Percentiles rank a stretch among this genome's conserved stretches.
These are phyloP conservation scores for Sander vitreus DNA, from an alignment of 2,113 vertebrate species.

Conservation along the genomic window DNA sequence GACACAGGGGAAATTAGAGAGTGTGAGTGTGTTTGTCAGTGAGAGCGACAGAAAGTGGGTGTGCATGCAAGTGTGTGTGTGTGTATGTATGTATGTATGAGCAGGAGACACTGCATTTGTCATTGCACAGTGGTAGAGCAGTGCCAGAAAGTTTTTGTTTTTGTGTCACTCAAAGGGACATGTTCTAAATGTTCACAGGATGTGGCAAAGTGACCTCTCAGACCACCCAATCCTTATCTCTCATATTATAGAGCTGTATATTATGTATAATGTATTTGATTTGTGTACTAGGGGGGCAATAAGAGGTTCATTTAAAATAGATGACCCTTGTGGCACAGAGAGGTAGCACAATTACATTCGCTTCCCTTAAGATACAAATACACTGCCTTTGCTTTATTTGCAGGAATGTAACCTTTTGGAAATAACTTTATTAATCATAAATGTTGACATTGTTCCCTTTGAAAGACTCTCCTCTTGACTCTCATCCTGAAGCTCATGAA, in stretches of 20 bases:
- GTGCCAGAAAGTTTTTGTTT: conserved; percentile 54
- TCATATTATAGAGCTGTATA: conserved; percentile 10
- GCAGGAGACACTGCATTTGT: conserved; percentile 53
- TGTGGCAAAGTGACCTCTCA: conserved; percentile 35
- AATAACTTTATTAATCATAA: conserved; percentile 10
- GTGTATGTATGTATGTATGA: conserved; percentile 42
- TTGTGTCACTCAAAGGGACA: conserved; percentile 19
- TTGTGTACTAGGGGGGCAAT: conserved; percentile 22
- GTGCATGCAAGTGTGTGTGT: conserved; percentile 24
- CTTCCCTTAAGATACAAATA: conserved; percentile 28
- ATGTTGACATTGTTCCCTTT: neutral
- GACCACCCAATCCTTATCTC: neutral
- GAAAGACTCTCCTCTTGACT: conserved; percentile 1
- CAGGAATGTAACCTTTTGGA: conserved; percentile 10
- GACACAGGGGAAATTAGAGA: conserved; percentile 79
- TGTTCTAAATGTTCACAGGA: conserved; percentile 16
- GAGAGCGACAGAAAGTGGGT: conserved; percentile 64
- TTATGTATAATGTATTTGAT: conserved; percentile 41
- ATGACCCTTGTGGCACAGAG: conserved; percentile 42
- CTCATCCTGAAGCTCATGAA: conserved; percentile 19
- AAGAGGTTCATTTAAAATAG: conserved; percentile 59
- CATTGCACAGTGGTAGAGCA: conserved; percentile 35
- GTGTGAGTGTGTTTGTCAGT: conserved; percentile 70
- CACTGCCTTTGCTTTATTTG: conserved; percentile 21
- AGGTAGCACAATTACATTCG: conserved; percentile 28